Conservation (phyloP, 2,797 vertebrate genomes). For the Taeniopygia guttata region DNA sequence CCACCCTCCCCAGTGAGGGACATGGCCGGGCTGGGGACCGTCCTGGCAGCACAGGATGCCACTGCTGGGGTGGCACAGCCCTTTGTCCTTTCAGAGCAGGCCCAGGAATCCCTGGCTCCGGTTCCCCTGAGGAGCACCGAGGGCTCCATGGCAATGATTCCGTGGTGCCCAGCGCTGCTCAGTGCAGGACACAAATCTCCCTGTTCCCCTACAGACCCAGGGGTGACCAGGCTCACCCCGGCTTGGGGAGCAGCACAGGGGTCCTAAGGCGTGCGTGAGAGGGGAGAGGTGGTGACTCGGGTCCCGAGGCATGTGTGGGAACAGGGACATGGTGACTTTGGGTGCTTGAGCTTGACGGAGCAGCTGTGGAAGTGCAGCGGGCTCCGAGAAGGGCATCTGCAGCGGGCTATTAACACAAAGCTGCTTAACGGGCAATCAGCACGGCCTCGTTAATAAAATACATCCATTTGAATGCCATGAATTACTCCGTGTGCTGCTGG, state of each 20-base stretch:
- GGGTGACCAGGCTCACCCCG: neutral
- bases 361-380: neutral
- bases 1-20: fast-evolving
- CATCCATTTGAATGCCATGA: neutral
- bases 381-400: neutral
- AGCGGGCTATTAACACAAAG: neutral
- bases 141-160: neutral
- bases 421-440: slow-evolving; percentile 37
- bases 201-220: fast-evolving
- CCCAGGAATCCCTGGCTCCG: neutral
- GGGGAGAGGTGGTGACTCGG: neutral
- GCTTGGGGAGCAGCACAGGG: fast-evolving
- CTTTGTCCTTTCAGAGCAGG: neutral
- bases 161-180: fast-evolving
- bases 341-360: neutral
- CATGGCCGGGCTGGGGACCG: fast-evolving
- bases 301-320: fast-evolving
- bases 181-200: fast-evolving
- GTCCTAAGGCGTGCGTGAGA: fast-evolving
- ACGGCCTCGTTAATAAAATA: slow-evolving; percentile 44
- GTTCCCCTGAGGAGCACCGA: neutral
- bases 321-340: fast-evolving
- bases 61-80: neutral
- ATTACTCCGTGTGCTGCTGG: neutral
- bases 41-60: neutral